These are phyloP conservation scores for Nerophis lumbriciformis DNA, from an alignment of 2,113 vertebrate genomes.

Conservation along the genomic window DNA sequence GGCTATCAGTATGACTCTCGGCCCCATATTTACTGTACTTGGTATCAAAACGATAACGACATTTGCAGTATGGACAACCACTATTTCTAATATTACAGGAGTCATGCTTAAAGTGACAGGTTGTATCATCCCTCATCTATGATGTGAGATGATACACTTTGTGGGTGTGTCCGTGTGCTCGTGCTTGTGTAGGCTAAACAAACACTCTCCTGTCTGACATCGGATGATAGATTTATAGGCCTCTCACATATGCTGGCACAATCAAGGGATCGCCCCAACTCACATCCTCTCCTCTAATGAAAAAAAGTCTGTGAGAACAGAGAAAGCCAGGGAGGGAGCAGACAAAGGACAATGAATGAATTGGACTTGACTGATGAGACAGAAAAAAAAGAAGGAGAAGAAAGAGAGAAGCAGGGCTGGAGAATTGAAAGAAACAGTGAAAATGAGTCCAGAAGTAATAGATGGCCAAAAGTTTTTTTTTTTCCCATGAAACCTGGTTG, in stretches of 20 bases:
- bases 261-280: constrained; percentile 74
- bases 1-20: too few species aligned
- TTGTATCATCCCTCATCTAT: neutral
- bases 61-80: too few species aligned
- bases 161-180: constrained; percentile 2
- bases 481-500: neutral
- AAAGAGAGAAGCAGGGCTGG: neutral
- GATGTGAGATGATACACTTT: constrained; percentile 13
- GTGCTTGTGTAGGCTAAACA: constrained; percentile 18
- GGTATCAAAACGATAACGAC: too few species aligned
- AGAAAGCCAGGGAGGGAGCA: neutral
- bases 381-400: constrained; percentile 9
- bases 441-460: constrained; percentile 5
- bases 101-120: constrained; percentile 22
- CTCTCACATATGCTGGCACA: constrained; percentile 66
- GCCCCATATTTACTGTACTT: too few species aligned
- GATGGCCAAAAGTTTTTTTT: constrained; percentile 2
- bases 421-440: constrained; percentile 9
- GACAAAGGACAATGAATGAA: constrained; percentile 17
- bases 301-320: constrained; percentile 37
- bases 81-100: too few species aligned
- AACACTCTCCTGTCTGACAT: constrained; percentile 10
- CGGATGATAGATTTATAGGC: constrained; percentile 54
- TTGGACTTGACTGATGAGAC: constrained; percentile 15
- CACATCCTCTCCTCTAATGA: constrained; percentile 65